Conservation (phyloP, 2,113 vertebrate species). For the Phocoena phocoena region DNA sequence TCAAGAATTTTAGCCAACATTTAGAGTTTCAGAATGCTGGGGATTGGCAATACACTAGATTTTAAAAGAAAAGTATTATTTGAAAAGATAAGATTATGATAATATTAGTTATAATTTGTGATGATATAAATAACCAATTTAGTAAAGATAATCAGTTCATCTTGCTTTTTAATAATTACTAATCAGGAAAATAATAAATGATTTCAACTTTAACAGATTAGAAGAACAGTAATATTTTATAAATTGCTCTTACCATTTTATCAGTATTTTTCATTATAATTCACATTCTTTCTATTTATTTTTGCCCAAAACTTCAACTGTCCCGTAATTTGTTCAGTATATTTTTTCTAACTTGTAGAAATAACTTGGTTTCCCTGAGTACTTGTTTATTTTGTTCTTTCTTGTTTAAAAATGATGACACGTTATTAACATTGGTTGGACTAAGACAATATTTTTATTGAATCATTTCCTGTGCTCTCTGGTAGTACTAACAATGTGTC, state of each 20-base stretch:
- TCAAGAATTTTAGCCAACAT: slow-evolving; percentile 11
- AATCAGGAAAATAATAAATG: slow-evolving; percentile 5
- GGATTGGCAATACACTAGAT: not conserved
- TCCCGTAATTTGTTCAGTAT: not conserved
- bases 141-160: not conserved
- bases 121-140: not conserved
- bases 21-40: not conserved
- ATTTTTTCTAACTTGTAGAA: slow-evolving; percentile 40
- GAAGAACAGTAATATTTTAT: slow-evolving; percentile 1
- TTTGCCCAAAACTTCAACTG: not conserved
- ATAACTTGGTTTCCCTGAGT: not conserved
- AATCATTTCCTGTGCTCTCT: not conserved
- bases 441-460: slow-evolving; percentile 25
- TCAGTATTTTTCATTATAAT: not conserved
- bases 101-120: not conserved
- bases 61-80: slow-evolving; percentile 30
- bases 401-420: not conserved
- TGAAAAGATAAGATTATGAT: not conserved
- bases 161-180: slow-evolving; percentile 16
- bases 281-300: not conserved
- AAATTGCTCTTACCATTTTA: not conserved
- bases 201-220: slow-evolving; percentile 25
- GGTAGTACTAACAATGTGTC: not conserved
- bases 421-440: not conserved
- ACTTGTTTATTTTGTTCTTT: slow-evolving; percentile 8